Conservation (phyloP, 2,797 vertebrate genomes). For the Trematomus bernacchii region DNA sequence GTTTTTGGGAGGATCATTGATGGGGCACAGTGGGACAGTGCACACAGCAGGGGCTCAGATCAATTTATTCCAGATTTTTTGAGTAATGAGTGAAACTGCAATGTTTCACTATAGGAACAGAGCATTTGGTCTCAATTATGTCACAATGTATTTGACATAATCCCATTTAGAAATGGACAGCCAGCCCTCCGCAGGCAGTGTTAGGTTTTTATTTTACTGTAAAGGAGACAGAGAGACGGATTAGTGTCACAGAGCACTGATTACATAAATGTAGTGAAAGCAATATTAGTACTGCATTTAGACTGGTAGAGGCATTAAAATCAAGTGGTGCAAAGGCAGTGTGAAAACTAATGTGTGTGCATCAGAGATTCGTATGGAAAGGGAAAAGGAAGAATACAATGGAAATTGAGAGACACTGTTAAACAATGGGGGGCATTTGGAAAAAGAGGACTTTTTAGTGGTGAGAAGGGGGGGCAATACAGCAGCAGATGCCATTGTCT, state of each 20-base stretch:
- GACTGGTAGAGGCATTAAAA: neutral
- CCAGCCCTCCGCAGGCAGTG: constrained; percentile 10
- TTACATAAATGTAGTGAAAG: too few species aligned
- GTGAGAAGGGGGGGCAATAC: neutral
- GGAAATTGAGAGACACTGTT: neutral
- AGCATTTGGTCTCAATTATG: constrained; percentile 52
- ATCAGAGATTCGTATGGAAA: neutral
- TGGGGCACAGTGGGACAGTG: constrained; percentile 1
- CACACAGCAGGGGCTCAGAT: constrained; percentile 30
- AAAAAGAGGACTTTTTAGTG: neutral
- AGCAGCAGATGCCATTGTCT: constrained; percentile 70
- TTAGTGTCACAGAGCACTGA: too few species aligned
- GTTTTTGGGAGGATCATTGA: constrained; percentile 14
- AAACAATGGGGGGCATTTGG: neutral
- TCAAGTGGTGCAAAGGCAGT: constrained; percentile 6
- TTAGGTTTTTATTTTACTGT: constrained; percentile 23
- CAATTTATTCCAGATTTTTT: constrained; percentile 30
- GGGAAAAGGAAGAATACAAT: neutral
- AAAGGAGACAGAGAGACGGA: constrained; percentile 10
- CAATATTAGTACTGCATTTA: constrained; percentile 20
- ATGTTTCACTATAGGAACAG: constrained; percentile 17
- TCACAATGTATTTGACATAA: constrained; percentile 45
- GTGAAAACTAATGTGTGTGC: neutral
- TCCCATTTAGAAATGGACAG: constrained; percentile 29
- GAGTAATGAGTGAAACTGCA: constrained; percentile 20